Conservation (phyloP, 2,113 vertebrate species). For the Protobothrops mucrosquamatus region DNA sequence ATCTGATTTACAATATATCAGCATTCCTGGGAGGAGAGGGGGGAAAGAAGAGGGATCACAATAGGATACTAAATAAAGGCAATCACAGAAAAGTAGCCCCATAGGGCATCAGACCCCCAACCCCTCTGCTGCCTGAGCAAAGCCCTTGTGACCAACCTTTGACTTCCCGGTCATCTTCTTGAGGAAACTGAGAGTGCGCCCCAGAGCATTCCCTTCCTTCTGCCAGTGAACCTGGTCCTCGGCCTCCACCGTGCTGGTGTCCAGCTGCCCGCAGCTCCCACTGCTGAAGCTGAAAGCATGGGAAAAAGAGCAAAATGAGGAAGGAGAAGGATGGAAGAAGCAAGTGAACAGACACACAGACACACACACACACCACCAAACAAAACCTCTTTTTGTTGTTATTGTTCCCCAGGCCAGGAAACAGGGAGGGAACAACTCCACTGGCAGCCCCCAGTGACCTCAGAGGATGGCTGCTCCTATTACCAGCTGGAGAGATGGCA, state of each 20-base stretch:
- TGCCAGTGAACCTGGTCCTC: constrained; percentile 48
- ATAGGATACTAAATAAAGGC: too few species aligned
- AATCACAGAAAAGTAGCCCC: not conserved
- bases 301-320: constrained; percentile 15
- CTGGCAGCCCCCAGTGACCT: not conserved
- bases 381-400: constrained; percentile 32
- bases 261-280: constrained; percentile 65
- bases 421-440: constrained; percentile 42
- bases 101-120: not conserved
- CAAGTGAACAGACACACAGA: not conserved
- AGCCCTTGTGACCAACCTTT: constrained; percentile 66
- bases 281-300: constrained; percentile 43
- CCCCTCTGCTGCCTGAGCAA: not conserved
- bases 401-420: constrained; percentile 13
- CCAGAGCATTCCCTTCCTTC: constrained; percentile 57
- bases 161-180: constrained; percentile 73
- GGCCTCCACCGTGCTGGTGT: constrained; percentile 22
- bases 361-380: not conserved
- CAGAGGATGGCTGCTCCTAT: constrained; percentile 10
- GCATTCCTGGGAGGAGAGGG: too few species aligned
- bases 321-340: not conserved
- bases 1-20: not conserved
- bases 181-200: constrained; percentile 76
- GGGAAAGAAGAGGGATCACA: too few species aligned
- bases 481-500: constrained; percentile 17